phyloP scores from a whole-genome alignment of 2,888 invertebrate genomes.

The Achlya flavicornis region DNA sequence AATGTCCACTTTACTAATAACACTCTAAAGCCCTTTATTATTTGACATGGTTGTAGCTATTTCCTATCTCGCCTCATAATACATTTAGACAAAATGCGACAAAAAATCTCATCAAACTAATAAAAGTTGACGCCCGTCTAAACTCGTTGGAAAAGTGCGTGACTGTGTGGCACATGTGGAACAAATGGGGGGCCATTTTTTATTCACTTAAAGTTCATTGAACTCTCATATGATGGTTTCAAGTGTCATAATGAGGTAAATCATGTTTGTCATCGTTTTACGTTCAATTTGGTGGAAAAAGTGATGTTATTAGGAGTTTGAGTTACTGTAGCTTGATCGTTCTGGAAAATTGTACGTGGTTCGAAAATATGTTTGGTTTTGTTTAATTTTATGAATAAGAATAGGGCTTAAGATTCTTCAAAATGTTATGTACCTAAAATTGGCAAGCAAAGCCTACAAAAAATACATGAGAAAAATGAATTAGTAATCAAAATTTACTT shows the following conservation, averaged over 20 bases:
- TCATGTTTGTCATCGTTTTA: slow-evolving; percentile 27
- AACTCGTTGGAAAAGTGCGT: slow-evolving; percentile 25
- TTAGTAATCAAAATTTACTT: background rate
- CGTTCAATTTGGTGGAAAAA: slow-evolving; percentile 1
- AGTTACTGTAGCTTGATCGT: background rate
- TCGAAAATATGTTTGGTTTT: no score
- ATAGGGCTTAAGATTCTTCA: no score
- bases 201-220: slow-evolving; percentile 51
- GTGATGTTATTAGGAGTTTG: background rate
- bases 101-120: slow-evolving; percentile 42
- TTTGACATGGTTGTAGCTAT: background rate
- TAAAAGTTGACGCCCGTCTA: slow-evolving; percentile 43
- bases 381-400: no score
- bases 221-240: slow-evolving; percentile 39
- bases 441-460: no score
- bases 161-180: slow-evolving; percentile 59
- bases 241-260: slow-evolving; percentile 53
- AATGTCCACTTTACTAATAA: background rate
- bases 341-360: background rate
- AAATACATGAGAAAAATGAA: background rate
- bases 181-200: slow-evolving; percentile 65
- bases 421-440: background rate
- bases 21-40: background rate
- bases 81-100: slow-evolving; percentile 21
- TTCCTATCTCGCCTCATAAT: slow-evolving; percentile 7